Percentiles rank a stretch among this genome's conserved stretches.
Conservation (phyloP, 2,113 vertebrate genomes). For the Thryonomys swinderianus region DNA sequence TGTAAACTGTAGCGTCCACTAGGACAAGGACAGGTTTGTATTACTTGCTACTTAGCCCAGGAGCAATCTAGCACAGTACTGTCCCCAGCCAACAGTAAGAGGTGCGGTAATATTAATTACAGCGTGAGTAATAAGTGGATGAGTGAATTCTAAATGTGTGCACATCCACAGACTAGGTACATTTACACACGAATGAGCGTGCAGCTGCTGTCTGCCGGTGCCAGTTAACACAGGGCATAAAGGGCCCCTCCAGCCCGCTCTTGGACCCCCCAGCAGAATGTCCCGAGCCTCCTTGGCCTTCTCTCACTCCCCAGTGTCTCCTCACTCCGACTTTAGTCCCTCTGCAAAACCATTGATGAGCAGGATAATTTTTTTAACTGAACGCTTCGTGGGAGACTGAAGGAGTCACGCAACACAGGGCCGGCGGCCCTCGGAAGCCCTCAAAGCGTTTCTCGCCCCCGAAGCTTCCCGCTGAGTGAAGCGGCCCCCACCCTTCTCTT, state of each 20-base stretch:
- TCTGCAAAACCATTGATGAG: background rate
- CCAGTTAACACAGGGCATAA: background rate
- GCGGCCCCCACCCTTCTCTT: background rate
- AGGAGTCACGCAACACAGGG: background rate
- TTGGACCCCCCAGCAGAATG: background rate
- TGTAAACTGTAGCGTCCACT: background rate
- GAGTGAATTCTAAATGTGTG: background rate
- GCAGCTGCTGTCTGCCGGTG: background rate
- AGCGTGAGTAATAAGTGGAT: background rate
- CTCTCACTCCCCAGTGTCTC: background rate
- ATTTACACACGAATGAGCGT: background rate
- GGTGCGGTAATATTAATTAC: background rate
- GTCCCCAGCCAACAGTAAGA: background rate
- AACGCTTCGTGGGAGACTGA: background rate
- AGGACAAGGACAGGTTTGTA: background rate
- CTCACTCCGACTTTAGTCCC: background rate
- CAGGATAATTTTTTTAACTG: background rate
- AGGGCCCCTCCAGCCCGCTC: background rate
- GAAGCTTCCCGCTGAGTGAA: background rate
- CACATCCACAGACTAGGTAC: background rate
- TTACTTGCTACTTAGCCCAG: background rate
- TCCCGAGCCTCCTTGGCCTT: background rate
- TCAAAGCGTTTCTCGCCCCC: background rate
- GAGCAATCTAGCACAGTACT: background rate
- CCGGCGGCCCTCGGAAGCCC: background rate